Percentiles rank a stretch among this genome's conserved stretches.
phyloP scores from a whole-genome alignment of 2,113 vertebrate species.

The Pollimyrus isidori region DNA sequence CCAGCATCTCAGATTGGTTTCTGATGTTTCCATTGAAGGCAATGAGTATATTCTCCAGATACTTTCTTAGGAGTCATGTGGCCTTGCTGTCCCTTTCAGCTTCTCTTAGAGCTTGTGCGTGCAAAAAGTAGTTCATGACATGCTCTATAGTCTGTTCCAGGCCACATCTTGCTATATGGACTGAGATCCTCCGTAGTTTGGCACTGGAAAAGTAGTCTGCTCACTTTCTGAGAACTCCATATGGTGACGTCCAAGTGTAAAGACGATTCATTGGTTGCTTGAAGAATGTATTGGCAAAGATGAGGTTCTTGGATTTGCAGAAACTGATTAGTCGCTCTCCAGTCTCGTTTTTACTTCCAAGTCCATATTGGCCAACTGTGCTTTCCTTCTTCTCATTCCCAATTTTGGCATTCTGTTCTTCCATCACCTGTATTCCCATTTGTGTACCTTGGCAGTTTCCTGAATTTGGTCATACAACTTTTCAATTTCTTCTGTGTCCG shows the following conservation, averaged over 20 bases:
- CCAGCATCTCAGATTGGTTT: not conserved
- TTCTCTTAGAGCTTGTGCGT: not conserved
- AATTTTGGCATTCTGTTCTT: not conserved
- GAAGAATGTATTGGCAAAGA: conserved; percentile 8
- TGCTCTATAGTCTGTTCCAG: not conserved
- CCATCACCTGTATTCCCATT: not conserved
- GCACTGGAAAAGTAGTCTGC: not conserved
- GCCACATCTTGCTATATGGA: not conserved
- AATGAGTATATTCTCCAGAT: not conserved
- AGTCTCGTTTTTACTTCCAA: not conserved
- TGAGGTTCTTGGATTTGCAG: not conserved
- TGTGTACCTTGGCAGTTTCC: not conserved
- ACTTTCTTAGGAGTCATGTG: not conserved
- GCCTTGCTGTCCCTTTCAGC: not conserved
- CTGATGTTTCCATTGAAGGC: not conserved
- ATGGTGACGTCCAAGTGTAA: not conserved
- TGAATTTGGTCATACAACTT: not conserved
- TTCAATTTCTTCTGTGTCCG: not conserved
- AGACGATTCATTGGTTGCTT: not conserved
- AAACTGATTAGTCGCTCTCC: not conserved
- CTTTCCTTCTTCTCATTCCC: not conserved
- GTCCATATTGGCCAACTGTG: not conserved
- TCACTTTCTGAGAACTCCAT: not conserved
- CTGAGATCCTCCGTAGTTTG: not conserved
- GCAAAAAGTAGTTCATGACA: not conserved